Evolutionary conservation across 1,140 invertebrate genomes (phyloP).

Genomic region (Lysiphlebus fabarum): DNA sequence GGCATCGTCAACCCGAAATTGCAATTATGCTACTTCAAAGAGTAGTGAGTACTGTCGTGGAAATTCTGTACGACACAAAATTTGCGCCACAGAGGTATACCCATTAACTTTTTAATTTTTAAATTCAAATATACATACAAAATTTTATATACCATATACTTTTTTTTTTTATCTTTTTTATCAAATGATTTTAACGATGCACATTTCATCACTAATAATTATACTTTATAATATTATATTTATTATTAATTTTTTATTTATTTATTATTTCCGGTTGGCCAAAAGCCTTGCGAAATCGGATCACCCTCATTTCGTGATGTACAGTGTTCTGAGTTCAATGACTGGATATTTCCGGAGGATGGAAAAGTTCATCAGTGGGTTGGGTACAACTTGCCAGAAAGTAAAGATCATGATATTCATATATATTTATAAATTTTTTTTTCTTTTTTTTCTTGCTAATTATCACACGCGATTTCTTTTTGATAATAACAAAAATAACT

Average conservation of each 20-base stretch:
- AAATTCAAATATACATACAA: no score
- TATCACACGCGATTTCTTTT: background rate
- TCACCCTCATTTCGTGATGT: slow-evolving; percentile 42
- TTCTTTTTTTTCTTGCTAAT: background rate
- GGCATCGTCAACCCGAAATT: slow-evolving; percentile 41
- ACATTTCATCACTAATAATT: no score
- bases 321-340: slow-evolving; percentile 43
- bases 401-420: slow-evolving; percentile 26
- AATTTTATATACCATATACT: background rate
- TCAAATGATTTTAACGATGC: background rate
- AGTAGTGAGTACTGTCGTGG: slow-evolving; percentile 59
- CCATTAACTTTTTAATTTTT: background rate
- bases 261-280: background rate
- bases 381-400: slow-evolving; percentile 39
- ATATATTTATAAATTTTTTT: no score
- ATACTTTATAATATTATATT: slow-evolving; percentile 5
- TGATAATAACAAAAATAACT: background rate
- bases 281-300: slow-evolving; percentile 38
- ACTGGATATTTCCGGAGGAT: slow-evolving; percentile 46
- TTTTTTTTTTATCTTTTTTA: background rate
- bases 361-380: slow-evolving; percentile 41
- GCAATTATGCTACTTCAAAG: slow-evolving; percentile 48
- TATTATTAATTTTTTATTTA: slow-evolving; percentile 1
- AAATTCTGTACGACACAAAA: slow-evolving; percentile 49
- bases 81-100: slow-evolving; percentile 59